Percentiles rank a stretch among this genome's conserved stretches.
These are phyloP conservation scores for Wasmannia auropunctata DNA, from an alignment of 1,140 invertebrate genomes.

Conservation along the genomic window DNA sequence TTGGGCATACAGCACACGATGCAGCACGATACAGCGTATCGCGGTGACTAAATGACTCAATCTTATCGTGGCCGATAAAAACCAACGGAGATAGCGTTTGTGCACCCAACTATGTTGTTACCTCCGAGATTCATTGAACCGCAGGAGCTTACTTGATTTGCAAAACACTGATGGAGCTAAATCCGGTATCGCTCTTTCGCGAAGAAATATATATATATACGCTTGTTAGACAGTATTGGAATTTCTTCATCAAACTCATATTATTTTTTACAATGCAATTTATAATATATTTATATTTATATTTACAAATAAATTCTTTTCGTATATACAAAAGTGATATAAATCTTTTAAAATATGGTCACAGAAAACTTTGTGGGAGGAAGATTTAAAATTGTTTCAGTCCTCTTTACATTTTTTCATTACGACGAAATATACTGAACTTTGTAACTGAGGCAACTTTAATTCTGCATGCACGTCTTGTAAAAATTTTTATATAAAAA, in stretches of 20 bases:
- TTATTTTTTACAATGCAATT: neutral
- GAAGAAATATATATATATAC: neutral
- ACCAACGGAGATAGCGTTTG: neutral
- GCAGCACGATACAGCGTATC: neutral
- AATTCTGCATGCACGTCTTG: neutral
- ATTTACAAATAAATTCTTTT: slow-evolving; percentile 22
- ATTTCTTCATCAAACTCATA: neutral
- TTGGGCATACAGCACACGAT: slow-evolving; percentile 13
- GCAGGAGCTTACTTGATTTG: neutral
- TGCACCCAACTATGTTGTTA: neutral
- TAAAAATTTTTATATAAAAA: neutral
- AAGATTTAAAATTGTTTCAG: slow-evolving; percentile 4
- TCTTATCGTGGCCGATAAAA: slow-evolving; percentile 45
- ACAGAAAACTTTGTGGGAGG: neutral
- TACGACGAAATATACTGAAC: neutral
- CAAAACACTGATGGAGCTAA: neutral
- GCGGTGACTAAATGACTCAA: slow-evolving; percentile 3
- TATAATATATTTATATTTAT: slow-evolving; percentile 24
- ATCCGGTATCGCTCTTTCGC: neutral
- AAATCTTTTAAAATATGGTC: neutral
- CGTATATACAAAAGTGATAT: neutral
- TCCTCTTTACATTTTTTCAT: neutral
- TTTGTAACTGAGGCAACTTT: neutral
- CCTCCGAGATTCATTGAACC: neutral
- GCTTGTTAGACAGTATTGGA: neutral